Conservation (phyloP, 2,888 invertebrate genomes). For the Temnothorax unifasciatus region DNA sequence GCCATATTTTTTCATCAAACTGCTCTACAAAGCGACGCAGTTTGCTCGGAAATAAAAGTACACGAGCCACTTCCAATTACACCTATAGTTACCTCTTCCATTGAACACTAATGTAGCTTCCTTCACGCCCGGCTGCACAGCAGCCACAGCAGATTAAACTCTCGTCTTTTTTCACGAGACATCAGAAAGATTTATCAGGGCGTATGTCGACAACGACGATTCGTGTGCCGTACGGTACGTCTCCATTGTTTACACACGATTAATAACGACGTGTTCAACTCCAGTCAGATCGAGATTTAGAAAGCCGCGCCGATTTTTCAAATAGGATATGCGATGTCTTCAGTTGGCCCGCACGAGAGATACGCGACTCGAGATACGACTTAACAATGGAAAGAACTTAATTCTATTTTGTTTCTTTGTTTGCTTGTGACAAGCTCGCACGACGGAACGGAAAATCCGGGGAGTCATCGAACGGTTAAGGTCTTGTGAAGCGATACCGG, state of each 20-base stretch:
- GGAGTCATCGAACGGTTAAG: slow-evolving; percentile 78
- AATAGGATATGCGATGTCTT: background rate
- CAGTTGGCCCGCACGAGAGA: background rate
- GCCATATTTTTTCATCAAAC: background rate
- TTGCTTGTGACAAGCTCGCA: slow-evolving; percentile 23
- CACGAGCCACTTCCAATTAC: slow-evolving; percentile 44
- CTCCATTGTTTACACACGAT: background rate
- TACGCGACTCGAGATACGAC: slow-evolving; percentile 38
- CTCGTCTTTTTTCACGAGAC: slow-evolving; percentile 88
- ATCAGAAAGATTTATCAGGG: slow-evolving; percentile 22
- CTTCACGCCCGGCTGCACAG: slow-evolving; percentile 31
- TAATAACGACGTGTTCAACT: slow-evolving; percentile 14
- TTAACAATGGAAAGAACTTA: slow-evolving; percentile 41
- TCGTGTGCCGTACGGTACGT: background rate
- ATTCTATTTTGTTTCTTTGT: slow-evolving; percentile 28
- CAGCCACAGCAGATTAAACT: slow-evolving; percentile 79
- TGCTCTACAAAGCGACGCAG: background rate
- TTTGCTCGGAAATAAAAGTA: background rate
- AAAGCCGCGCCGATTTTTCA: slow-evolving; percentile 19
- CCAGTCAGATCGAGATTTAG: background rate
- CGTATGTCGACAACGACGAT: background rate
- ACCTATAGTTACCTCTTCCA: slow-evolving; percentile 17
- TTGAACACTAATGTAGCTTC: slow-evolving; percentile 48
- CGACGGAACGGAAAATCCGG: slow-evolving; percentile 56
- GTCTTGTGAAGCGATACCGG: slow-evolving; percentile 85